phyloP scores from a whole-genome alignment of 1,140 invertebrate genomes.

The Pogonognathellus flavescens region DNA sequence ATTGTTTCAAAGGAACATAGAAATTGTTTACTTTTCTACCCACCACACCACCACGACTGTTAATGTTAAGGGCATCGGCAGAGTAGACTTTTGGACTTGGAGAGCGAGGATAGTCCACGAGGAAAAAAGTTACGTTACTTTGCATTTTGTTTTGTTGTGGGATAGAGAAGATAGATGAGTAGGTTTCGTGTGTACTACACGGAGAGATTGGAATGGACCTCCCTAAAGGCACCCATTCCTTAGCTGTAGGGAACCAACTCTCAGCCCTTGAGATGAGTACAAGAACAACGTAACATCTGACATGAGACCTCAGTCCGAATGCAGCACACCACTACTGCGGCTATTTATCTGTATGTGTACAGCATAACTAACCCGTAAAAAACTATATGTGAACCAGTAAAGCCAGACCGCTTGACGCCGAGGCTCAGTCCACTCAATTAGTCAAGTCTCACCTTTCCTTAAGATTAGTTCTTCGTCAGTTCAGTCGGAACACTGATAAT shows the following conservation, averaged over 20 bases:
- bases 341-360: neutral
- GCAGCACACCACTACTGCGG: neutral
- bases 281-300: neutral
- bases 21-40: no score
- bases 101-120: no score
- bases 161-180: neutral
- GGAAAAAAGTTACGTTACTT: no score
- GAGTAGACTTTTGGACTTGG: no score
- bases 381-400: conserved; percentile 18
- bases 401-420: conserved; percentile 65
- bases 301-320: neutral
- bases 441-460: conserved; percentile 12
- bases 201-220: conserved; percentile 53
- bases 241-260: conserved; percentile 56
- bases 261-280: conserved; percentile 3
- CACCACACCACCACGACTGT: no score
- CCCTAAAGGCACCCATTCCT: conserved; percentile 66
- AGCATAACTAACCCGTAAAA: conserved; percentile 23
- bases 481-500: neutral
- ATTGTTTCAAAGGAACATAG: no score
- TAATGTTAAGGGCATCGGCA: no score
- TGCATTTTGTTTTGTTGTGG: neutral
- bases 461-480: conserved; percentile 20
- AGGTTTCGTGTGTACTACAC: neutral
- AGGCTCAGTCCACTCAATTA: conserved; percentile 38